Conservation (phyloP, 2,113 vertebrate genomes). For the Cinclus cinclus region DNA sequence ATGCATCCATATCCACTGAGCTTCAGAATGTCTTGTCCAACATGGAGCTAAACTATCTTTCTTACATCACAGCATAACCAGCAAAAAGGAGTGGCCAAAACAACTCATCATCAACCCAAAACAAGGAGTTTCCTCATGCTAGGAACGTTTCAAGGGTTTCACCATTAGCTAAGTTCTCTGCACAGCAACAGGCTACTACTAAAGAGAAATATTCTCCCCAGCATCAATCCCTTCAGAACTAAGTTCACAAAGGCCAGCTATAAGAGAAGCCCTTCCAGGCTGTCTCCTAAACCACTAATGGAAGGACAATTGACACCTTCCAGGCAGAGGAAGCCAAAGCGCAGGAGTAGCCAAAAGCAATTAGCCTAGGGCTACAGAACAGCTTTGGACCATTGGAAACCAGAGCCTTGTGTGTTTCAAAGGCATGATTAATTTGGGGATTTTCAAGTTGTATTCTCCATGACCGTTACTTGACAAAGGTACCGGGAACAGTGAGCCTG, state of each 20-base stretch:
- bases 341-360: neutral
- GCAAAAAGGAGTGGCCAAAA: neutral
- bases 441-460: neutral
- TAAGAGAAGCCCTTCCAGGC: accelerated
- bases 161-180: too few relatives aligned
- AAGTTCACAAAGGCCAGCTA: neutral
- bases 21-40: neutral
- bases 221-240: neutral
- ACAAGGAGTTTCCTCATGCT: neutral
- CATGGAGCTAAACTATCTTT: neutral
- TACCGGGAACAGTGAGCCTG: accelerated
- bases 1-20: neutral
- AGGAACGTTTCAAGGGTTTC: neutral
- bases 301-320: neutral
- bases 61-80: neutral
- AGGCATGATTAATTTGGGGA: accelerated
- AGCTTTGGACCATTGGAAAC: neutral
- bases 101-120: neutral
- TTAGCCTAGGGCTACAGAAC: neutral
- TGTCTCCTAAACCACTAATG: neutral
- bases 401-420: neutral
- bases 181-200: neutral
- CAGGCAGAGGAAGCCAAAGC: neutral
- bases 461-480: neutral
- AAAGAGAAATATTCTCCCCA: neutral